phyloP scores from a whole-genome alignment of 2,113 vertebrate genomes.

The Eudyptes chrysolophus region DNA sequence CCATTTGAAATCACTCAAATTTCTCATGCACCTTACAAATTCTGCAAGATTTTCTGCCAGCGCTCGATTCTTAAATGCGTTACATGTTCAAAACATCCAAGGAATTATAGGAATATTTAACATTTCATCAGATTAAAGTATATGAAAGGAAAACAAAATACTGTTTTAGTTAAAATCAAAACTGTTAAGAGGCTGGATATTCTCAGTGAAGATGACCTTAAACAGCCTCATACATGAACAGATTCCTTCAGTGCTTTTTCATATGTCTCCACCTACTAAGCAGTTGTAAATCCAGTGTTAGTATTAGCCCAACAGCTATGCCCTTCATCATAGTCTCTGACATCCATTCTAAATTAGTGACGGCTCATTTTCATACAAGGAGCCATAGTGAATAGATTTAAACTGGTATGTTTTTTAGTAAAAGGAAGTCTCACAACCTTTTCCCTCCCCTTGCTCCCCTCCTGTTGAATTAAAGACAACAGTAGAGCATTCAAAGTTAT shows the following conservation, averaged over 20 bases:
- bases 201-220: not conserved
- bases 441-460: not conserved
- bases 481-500: not conserved
- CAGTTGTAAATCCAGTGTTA: not conserved
- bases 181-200: not conserved
- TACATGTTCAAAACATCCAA: not conserved
- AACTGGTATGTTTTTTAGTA: not conserved
- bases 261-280: not conserved
- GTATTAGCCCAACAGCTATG: not conserved
- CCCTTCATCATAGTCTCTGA: not conserved
- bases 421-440: not conserved
- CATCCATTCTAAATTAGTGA: not conserved
- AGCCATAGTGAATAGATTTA: not conserved
- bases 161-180: not conserved
- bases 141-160: not conserved
- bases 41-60: not conserved
- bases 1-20: not conserved
- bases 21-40: not conserved
- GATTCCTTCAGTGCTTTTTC: not conserved
- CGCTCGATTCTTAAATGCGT: not conserved
- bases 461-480: not conserved
- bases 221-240: not conserved
- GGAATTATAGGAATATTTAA: not conserved
- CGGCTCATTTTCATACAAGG: not conserved
- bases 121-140: not conserved